Evolutionary conservation across 53 echinoderm and acorn worm genomes (phyloP).

Genomic region (Temnopleurus reevesii): DNA sequence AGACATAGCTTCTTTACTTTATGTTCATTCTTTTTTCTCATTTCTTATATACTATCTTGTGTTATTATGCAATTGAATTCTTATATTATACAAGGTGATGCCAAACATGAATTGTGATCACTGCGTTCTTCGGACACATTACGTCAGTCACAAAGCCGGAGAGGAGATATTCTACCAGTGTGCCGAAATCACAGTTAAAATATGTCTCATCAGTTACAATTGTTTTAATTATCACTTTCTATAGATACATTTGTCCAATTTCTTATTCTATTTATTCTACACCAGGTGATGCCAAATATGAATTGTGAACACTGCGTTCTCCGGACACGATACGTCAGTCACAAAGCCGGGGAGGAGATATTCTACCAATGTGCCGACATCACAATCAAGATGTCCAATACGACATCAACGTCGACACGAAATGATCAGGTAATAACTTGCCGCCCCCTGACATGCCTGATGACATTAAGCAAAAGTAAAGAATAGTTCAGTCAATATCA

Average conservation of each 20-base stretch:
- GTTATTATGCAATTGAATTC: too few relatives aligned
- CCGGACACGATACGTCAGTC: constrained; percentile 73
- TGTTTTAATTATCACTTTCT: too few relatives aligned
- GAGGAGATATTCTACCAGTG: constrained; percentile 81
- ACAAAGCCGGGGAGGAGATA: constrained; percentile 74
- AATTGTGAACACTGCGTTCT: constrained; percentile 80
- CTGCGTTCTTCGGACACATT: constrained; percentile 81
- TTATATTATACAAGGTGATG: constrained; percentile 71
- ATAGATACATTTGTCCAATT: too few relatives aligned
- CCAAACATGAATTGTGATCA: constrained; percentile 74
- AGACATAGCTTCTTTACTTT: too few relatives aligned
- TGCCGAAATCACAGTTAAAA: constrained; percentile 75
- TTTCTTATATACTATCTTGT: too few relatives aligned
- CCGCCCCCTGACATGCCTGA: too few relatives aligned
- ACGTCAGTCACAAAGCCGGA: constrained; percentile 76
- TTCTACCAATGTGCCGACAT: constrained; percentile 89
- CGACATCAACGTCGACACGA: neutral
- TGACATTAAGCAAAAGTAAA: too few relatives aligned
- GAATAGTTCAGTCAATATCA: too few relatives aligned
- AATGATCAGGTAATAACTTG: neutral
- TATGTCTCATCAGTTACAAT: too few relatives aligned
- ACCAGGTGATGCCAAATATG: constrained; percentile 75
- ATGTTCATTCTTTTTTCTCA: too few relatives aligned
- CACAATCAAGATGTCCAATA: constrained; percentile 41
- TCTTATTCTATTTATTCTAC: too few relatives aligned